Evolutionary conservation across 2,797 vertebrate genomes (phyloP), one percentile per base, ranked within the genome.

Genomic region (Scleropages formosus): DNA sequence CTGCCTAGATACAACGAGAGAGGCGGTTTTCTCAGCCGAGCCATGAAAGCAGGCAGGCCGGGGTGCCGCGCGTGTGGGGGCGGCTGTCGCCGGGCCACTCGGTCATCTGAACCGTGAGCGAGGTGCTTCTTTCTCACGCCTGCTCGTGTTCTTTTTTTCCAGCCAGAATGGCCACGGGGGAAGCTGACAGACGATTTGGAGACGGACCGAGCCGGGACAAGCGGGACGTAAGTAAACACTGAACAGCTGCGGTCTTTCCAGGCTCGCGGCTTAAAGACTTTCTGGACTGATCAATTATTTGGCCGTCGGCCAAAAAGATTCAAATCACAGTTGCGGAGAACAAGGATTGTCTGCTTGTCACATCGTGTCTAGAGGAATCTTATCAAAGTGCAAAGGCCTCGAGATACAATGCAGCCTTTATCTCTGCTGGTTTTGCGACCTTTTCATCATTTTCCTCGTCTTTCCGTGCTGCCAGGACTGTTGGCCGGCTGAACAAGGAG

Each of bases 291-390:
- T 61, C 20, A 22, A 24, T 61, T n/a, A 22, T 11, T 61, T 61
- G 24, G 9, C 44, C 16, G 71, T 18, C 46, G 72, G 73, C 73
- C 53, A 58, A 65, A 64, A 12, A 76, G 18, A 76, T 77, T 18
- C 69, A n/a, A 75, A 56, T 77, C 72, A 69, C 56, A 75, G 63
- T 69, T 72, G 69, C 22, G 46, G 27, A n/a, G 8, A 24, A 20
- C 44, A 53, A 51, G 49, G 12, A 75, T 44, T 56, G 31, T 27
- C 68, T 78, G 75, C 31, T 44, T 68, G 67, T 74, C 73, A 76
- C 58, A 20, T 59, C 70, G 26, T 69, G 64, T 67, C 69, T 75
- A 49, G 72, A 70, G 18, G 39, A 73, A 75, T 66, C 62, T 53
- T 59, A 20, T 74, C 20, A 74, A 16, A 26, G 18, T 18, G n/a